A percentile compares a stretch with the other conserved stretches of the same genome.
These are phyloP conservation scores for Micromussa lordhowensis DNA, from an alignment of 92 coral and sea anemone species.

Conservation along the genomic window DNA sequence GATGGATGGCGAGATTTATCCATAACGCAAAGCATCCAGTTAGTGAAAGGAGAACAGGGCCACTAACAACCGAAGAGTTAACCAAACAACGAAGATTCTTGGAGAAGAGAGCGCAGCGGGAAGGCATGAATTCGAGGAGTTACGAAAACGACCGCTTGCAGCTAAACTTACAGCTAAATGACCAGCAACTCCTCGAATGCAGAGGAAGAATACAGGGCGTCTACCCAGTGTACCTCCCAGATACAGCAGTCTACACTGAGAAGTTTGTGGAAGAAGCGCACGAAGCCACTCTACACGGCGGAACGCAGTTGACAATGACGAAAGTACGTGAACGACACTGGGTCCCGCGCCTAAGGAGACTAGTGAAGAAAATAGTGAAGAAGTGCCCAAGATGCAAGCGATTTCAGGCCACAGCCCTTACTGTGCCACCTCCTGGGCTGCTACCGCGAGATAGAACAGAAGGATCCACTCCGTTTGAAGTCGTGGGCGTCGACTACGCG, in stretches of 20 bases:
- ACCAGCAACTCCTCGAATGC: neutral
- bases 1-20: neutral
- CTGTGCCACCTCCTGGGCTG: neutral
- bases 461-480: neutral
- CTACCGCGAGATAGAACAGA: neutral
- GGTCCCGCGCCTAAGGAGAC: conserved; percentile 5
- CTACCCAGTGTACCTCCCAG: neutral
- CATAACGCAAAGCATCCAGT: neutral
- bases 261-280: neutral
- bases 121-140: neutral
- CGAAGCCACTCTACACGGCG: neutral
- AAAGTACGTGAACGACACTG: conserved; percentile 1
- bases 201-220: neutral
- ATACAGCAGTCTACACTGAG: neutral
- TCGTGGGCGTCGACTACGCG: no score
- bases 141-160: neutral
- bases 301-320: neutral
- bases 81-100: neutral
- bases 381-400: neutral
- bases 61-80: conserved; percentile 16
- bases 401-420: neutral
- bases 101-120: neutral
- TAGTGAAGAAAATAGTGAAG: neutral
- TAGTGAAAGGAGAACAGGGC: neutral
- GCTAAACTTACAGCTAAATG: neutral